Percentiles rank a stretch among this genome's conserved stretches.
Conservation (phyloP, 1,140 invertebrate genomes). For the Colletes gigas region DNA sequence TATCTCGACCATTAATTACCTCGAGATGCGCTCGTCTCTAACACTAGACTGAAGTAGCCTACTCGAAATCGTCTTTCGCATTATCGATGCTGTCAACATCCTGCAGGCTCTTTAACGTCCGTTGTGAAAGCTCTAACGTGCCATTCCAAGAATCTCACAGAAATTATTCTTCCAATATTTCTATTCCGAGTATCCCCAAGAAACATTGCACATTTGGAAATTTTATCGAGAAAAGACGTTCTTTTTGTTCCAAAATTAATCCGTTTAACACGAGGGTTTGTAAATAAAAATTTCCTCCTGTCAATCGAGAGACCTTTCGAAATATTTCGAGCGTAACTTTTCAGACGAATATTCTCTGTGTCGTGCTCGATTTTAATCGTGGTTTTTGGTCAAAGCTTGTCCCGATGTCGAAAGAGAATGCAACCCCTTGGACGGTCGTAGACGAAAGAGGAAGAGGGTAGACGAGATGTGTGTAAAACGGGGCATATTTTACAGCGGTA, state of each 20-base stretch:
- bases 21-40: conserved; percentile 22
- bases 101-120: not conserved
- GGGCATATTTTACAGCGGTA: conserved; percentile 50
- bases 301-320: too few species aligned
- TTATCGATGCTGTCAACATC: conserved; percentile 27
- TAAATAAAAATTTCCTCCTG: too few species aligned
- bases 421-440: not conserved
- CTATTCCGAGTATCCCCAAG: too few species aligned
- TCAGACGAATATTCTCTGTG: not conserved
- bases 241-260: too few species aligned
- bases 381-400: conserved; percentile 2
- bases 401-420: not conserved
- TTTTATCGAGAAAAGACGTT: too few species aligned
- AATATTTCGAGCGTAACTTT: too few species aligned
- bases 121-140: not conserved
- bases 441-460: not conserved
- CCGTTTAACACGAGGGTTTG: too few species aligned
- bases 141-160: not conserved
- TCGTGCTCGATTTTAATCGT: conserved; percentile 2
- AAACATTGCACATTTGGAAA: too few species aligned
- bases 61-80: conserved; percentile 41
- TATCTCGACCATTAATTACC: conserved; percentile 59
- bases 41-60: conserved; percentile 6
- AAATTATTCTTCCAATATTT: not conserved
- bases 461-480: conserved; percentile 45